A percentile compares a stretch with the other conserved stretches of the same genome.
These are phyloP conservation scores for Octonoba sinensis DNA, from an alignment of 2,888 invertebrate species.

Conservation along the genomic window DNA sequence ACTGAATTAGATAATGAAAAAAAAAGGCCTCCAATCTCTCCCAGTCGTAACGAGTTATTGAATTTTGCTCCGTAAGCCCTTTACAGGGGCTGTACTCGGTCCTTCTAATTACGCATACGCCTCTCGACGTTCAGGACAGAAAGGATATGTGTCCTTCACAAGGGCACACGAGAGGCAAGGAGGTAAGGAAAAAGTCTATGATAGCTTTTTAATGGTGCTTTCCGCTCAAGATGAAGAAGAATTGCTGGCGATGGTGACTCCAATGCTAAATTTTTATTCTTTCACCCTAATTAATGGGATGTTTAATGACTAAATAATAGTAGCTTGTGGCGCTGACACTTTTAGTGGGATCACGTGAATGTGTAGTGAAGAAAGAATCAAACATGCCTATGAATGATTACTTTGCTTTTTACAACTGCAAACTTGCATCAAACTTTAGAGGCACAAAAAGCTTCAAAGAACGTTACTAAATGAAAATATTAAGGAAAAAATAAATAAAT, in stretches of 20 bases:
- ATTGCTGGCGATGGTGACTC: constrained; percentile 16
- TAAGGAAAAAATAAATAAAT: constrained; percentile 3
- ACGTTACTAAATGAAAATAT: not conserved
- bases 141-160: constrained; percentile 33
- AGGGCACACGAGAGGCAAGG: not conserved
- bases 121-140: not conserved
- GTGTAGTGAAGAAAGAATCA: too few species aligned
- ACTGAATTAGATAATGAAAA: too few species aligned
- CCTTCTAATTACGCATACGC: constrained; percentile 32
- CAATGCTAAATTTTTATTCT: constrained; percentile 11
- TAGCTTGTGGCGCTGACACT: constrained; percentile 1
- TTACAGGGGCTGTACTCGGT: too few species aligned
- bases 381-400: too few species aligned
- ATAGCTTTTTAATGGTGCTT: constrained; percentile 54
- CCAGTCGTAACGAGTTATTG: too few species aligned
- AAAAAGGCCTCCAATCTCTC: too few species aligned
- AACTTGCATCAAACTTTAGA: too few species aligned
- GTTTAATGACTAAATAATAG: constrained; percentile 37
- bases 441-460: too few species aligned
- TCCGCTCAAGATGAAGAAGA: constrained; percentile 22
- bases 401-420: too few species aligned
- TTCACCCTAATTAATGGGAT: constrained; percentile 33
- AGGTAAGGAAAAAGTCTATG: constrained; percentile 23
- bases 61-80: too few species aligned
- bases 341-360: not conserved